phyloP scores from a whole-genome alignment of 2,797 vertebrate species.

The Semotilus atromaculatus region DNA sequence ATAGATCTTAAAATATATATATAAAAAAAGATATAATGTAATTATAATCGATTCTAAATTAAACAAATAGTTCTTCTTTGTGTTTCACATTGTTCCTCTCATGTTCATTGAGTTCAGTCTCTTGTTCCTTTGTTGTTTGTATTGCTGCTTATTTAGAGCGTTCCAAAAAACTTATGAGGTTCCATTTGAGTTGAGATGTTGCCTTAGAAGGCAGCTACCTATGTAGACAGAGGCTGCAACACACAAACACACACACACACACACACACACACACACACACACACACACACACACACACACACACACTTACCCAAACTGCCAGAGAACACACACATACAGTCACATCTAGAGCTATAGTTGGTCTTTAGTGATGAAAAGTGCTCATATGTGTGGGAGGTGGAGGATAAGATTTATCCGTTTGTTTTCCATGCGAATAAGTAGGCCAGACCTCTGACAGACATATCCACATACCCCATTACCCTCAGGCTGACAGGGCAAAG shows the following conservation, averaged over 20 bases:
- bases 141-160: neutral
- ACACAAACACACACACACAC: slow-evolving; percentile 7
- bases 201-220: neutral
- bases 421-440: slow-evolving; percentile 41
- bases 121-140: neutral
- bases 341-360: slow-evolving; percentile 34
- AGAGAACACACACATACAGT: slow-evolving; percentile 3
- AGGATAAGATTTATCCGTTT: slow-evolving; percentile 46
- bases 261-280: slow-evolving; percentile 15
- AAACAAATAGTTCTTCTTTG: neutral
- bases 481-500: slow-evolving; percentile 36
- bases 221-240: neutral
- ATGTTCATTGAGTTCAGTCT: neutral
- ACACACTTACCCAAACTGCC: slow-evolving; percentile 29
- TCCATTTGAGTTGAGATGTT: neutral
- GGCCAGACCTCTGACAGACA: slow-evolving; percentile 43
- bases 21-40: no score
- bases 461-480: slow-evolving; percentile 41
- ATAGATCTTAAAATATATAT: no score
- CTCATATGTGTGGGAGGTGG: slow-evolving; percentile 19
- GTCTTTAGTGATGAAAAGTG: slow-evolving; percentile 37
- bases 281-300: slow-evolving; percentile 15
- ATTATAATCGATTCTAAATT: no score
- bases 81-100: neutral
- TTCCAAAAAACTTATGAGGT: neutral